Evolutionary conservation across 2,888 invertebrate species (phyloP), one percentile per base, ranked within the genome.

Genomic region (Drosophila hamatofila): DNA sequence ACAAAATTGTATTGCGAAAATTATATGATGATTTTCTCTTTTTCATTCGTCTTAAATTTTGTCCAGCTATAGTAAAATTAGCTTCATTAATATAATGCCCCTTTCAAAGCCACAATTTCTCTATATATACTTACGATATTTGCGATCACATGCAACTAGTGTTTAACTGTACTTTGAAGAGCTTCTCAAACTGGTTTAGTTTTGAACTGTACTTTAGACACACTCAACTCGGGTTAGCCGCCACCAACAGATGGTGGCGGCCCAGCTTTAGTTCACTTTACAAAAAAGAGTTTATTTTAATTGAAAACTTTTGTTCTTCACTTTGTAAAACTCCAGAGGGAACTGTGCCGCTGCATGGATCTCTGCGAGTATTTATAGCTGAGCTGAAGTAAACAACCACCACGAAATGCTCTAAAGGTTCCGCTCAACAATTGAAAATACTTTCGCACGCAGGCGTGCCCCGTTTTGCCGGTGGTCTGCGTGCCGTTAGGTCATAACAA

Each of bases 391-490:
- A 57, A 75, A 46, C 37, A 73, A 78, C 86, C 77, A 81, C 89
- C 86, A 89, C 86, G 88, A 72, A 71, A 60, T 41, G 27, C 41
- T 48, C 44, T 7, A 56, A 39, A 39, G 41, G 55, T 55, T 37
- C 61, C 57, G 63, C 55, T 54, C 60, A 74, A 68, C 78, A 66
- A 72, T 51, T 78, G 80, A 65, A 81, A 86, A 86, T 86, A 84
- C 78, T 87, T 86, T 89, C 80, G 86, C 85, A 88, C 88, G 86
- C 86, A 88, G 84, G 88, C 84, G 88, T 83, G 83, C 81, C 86
- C 48, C 60, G 48, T 52, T 56, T 48, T 55, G 39, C 56, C 56
- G 57, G 52, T 65, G 64, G 42, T 46, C 73, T 85, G 85, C 85
- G 70, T 84, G 88, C 75, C 69, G 57, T 70, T 78, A 71, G 76